These are phyloP conservation scores for Mnemiopsis leidyi DNA, from an alignment of 37 sponge, comb jelly and placozoan genomes.

Conservation along the genomic window DNA sequence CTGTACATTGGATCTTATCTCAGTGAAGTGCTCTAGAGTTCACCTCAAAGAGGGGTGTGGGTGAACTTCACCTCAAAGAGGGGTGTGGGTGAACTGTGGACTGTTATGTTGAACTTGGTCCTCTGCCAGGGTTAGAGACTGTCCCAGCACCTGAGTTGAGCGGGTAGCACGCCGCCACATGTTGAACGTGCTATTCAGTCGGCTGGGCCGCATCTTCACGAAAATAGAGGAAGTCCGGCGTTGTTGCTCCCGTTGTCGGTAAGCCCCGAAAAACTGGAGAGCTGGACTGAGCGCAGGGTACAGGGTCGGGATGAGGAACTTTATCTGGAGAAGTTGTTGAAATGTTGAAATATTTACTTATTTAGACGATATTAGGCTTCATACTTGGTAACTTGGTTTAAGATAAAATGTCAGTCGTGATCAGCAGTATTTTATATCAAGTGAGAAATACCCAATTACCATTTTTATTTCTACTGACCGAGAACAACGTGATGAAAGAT, in stretches of 20 bases:
- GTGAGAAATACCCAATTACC: too few species aligned
- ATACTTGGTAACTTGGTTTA: too few species aligned
- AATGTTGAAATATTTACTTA: too few species aligned
- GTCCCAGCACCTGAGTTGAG: neutral
- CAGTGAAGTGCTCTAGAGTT: too few species aligned
- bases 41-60: neutral
- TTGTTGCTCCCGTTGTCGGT: constrained; percentile 18
- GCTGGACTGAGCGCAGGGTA: constrained; percentile 26
- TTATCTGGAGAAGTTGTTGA: neutral
- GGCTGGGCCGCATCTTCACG: neutral
- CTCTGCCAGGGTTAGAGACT: neutral
- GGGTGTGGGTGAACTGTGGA: neutral
- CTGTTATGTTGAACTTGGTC: neutral
- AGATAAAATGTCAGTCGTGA: too few species aligned
- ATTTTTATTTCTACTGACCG: too few species aligned
- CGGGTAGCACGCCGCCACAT: neutral
- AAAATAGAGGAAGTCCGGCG: neutral
- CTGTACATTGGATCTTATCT: too few species aligned
- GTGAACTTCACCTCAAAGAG: neutral
- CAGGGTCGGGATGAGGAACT: constrained; percentile 60
- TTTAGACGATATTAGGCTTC: too few species aligned
- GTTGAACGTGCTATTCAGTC: neutral
- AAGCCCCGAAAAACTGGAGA: neutral
- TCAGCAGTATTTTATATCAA: too few species aligned
- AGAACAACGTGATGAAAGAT: neutral